A percentile compares a stretch with the other conserved stretches of the same genome.
Conservation (phyloP, 35 echinoderm and acorn worm species). For the Ptychodera flava region DNA sequence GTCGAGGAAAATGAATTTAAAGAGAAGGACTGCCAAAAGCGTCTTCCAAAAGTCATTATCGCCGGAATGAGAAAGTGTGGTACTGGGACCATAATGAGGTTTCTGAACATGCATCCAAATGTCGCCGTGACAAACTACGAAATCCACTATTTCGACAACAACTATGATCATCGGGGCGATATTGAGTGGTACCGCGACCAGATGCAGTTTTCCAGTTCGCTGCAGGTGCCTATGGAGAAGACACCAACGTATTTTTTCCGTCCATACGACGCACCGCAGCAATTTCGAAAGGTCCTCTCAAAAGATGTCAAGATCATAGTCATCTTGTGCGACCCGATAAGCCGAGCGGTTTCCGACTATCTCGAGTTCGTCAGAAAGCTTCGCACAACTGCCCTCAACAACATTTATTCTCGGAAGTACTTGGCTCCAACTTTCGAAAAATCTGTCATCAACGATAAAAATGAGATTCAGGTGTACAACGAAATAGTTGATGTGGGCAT, state of each 20-base stretch:
- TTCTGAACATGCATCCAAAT: constrained; percentile 30
- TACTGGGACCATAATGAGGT: constrained; percentile 29
- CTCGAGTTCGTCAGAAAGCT: constrained; percentile 16
- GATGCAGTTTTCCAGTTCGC: constrained; percentile 52
- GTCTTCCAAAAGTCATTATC: constrained; percentile 27
- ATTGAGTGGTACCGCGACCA: constrained; percentile 57
- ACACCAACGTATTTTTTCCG: constrained; percentile 69
- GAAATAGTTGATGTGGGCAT: constrained; percentile 12
- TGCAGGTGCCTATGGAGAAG: constrained; percentile 64
- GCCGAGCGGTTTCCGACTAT: constrained; percentile 43
- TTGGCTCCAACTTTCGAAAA: constrained; percentile 17
- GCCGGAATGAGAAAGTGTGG: constrained; percentile 51
- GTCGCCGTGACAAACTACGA: neutral
- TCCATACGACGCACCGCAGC: constrained; percentile 20
- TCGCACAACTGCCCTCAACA: neutral
- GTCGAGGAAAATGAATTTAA: neutral
- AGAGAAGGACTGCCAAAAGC: constrained; percentile 6
- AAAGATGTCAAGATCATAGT: constrained; percentile 32
- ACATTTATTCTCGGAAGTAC: too few relatives aligned
- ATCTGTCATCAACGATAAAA: constrained; percentile 15
- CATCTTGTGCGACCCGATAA: constrained; percentile 37
- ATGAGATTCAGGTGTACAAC: constrained; percentile 15
- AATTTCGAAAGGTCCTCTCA: constrained; percentile 22
- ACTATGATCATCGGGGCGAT: constrained; percentile 19
- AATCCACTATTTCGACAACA: constrained; percentile 13